Evolutionary conservation across 1,140 invertebrate genomes (phyloP), one percentile per base, ranked within the genome.

Genomic region (Drosophila tani): DNA sequence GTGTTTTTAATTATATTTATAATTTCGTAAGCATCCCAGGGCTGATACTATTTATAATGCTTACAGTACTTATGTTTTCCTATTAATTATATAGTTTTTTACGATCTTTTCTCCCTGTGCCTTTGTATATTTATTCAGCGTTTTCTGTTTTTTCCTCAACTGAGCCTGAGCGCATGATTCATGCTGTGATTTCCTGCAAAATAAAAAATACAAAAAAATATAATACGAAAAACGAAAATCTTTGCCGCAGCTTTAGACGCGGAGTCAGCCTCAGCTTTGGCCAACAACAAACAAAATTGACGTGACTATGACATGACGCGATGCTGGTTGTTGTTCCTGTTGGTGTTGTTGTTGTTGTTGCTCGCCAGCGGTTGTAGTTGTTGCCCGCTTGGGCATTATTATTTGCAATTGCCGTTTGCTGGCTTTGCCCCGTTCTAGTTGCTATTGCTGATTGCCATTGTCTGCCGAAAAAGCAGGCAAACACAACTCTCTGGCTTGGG

Each of bases 241-340:
- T 60, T 71, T 71, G 68, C 67, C 45, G 68, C 57, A 68, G 81
- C 65, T 76, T 82, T 79, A 70, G 69, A 73, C 66, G 66, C 69
- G 66, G 19, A 73, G 69, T 69, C 66, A 73, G 70, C 70, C 55
- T 73, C 53, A 73, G 76, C 70, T 86, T 86, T 82, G 70, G 82
- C 82, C 82, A 85, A 69, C 71, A 84, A 56, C 64, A 82, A 79
- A 78, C 80, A 68, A 75, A 87, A 76, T 91, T 91, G 86, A 91
- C 86, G 82, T 91, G 86, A 91, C 86, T 90, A 88, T 91, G 82
- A 86, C 87, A 91, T 91, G 83, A 87, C 83, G 83, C 77, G 82
- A 68, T 79, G 68, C 51, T 65, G 50, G 70, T 62, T 73, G 73
- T 67, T 71, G 58, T 56, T 46, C 47, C 29, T 59, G 24, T 38